Base-by-base conservation (phyloP, 2,888 invertebrate genomes). In the Euplexia lucipara region DNA sequence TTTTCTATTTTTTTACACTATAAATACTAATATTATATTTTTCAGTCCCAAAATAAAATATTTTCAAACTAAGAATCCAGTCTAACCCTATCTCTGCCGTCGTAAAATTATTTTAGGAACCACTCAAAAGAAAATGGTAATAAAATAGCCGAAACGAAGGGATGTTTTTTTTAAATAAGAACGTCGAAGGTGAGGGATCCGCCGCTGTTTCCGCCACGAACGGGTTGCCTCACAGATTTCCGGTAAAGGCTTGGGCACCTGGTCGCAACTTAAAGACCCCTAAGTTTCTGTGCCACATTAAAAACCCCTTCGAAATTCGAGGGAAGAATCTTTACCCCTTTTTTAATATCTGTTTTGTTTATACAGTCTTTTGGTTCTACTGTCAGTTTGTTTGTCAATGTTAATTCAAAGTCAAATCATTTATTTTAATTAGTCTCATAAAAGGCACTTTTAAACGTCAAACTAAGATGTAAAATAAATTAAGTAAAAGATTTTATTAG, bases 171-270 rank as follows among this genome's bases (percentile, higher is more conserved):
- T 86, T 48, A 85, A 85, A 86, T 84, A 86, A 89, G 86, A 86
- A 87, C 86, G 73, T 77, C 85, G 88, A 87, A 88, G 88, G 86
- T 83, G 83, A 89, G 92, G 94, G 94, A 93, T 93, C 90, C 88
- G 68, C 74, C 85, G 87, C 86, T 90, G 93, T 92, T 94, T 95
- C 95, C 94, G 94, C 89, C 83, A 83, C 76, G 88, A 88, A 91
- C 91, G 91, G 91, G 92, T 92, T 92, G 90, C 85, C 90, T 91
- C 91, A 89, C 92, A 93, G 93, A 95, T 94, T 93, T 94, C 94
- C 94, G 94, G 94, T 88, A 93, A 90, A 92, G 91, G 88, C 89
- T 37, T 89, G 84, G 84, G 88, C 95, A 95, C 95, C 95, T 95
- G 95, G 95, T 84, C 86, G 84, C 87, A 84, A 90, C 71, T 76